Evolutionary conservation across 2,797 vertebrate species (phyloP).

Genomic region (Microcaecilia unicolor): DNA sequence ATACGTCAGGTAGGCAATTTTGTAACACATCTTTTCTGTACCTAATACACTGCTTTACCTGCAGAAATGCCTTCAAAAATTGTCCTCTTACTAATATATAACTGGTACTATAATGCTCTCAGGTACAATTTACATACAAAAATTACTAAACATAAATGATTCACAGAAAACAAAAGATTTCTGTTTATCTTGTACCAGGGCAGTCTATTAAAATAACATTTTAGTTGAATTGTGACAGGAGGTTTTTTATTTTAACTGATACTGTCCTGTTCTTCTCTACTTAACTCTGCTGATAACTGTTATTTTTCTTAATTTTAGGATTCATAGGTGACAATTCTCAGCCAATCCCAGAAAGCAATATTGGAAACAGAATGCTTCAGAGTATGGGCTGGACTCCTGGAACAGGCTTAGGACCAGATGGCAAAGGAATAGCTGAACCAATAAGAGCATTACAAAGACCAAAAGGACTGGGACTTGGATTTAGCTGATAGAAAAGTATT

Average conservation of each 20-base stretch:
- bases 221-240: constrained; percentile 47
- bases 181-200: constrained; percentile 20
- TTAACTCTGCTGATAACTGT: constrained; percentile 26
- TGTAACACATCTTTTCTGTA: no score
- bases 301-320: constrained; percentile 53
- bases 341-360: constrained; percentile 80
- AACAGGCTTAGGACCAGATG: constrained; percentile 80
- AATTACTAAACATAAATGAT: not conserved
- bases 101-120: no score
- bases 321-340: constrained; percentile 74
- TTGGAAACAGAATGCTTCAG: constrained; percentile 91
- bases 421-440: constrained; percentile 85
- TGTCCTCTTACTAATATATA: no score
- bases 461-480: constrained; percentile 64
- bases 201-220: constrained; percentile 35
- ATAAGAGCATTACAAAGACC: constrained; percentile 76
- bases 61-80: no score
- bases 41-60: no score
- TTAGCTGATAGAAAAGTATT: constrained; percentile 47
- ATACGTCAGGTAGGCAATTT: no score
- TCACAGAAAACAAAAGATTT: not conserved
- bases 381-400: constrained; percentile 92
- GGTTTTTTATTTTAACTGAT: constrained; percentile 41
- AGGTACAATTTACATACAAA: not conserved
- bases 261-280: constrained; percentile 33